phyloP scores from a whole-genome alignment of 1,140 invertebrate genomes.

The Lerema accius region DNA sequence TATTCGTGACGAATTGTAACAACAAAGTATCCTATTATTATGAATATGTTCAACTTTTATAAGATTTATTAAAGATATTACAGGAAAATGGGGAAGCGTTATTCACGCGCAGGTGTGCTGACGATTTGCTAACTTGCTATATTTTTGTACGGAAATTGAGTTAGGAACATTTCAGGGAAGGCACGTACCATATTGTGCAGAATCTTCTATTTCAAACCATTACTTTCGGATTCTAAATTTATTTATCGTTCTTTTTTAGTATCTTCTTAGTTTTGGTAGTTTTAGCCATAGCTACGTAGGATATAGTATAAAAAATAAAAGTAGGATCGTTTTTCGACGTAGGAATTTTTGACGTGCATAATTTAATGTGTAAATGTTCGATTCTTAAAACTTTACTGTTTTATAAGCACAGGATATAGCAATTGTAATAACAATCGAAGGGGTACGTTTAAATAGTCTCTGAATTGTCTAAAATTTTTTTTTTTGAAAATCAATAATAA shows the following conservation, averaged over 20 bases:
- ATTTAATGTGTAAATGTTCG: too few relatives aligned
- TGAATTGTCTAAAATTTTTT: too few relatives aligned
- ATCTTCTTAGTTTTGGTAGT: too few relatives aligned
- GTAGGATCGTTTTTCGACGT: too few relatives aligned
- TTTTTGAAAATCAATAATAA: too few relatives aligned
- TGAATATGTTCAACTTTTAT: constrained; percentile 66
- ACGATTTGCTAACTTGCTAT: constrained; percentile 78
- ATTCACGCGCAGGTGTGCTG: constrained; percentile 78
- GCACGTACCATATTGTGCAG: constrained; percentile 44
- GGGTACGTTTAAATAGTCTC: too few relatives aligned
- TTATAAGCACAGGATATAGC: too few relatives aligned
- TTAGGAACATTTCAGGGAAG: constrained; percentile 54
- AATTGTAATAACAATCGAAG: too few relatives aligned
- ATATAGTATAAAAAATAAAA: too few relatives aligned
- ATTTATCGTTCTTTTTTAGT: constrained; percentile 22
- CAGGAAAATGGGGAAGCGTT: constrained; percentile 70
- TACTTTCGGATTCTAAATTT: constrained; percentile 24
- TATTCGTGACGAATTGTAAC: constrained; percentile 38
- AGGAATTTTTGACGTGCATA: too few relatives aligned
- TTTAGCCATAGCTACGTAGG: too few relatives aligned
- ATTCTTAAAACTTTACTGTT: too few relatives aligned
- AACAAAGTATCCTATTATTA: constrained; percentile 47
- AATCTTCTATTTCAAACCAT: constrained; percentile 35
- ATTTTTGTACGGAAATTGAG: constrained; percentile 75
- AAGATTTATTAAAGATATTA: constrained; percentile 79